A percentile compares a stretch with the other conserved stretches of the same genome.
phyloP scores from a whole-genome alignment of 2,888 invertebrate species.

The Ophonus ardosiacus region DNA sequence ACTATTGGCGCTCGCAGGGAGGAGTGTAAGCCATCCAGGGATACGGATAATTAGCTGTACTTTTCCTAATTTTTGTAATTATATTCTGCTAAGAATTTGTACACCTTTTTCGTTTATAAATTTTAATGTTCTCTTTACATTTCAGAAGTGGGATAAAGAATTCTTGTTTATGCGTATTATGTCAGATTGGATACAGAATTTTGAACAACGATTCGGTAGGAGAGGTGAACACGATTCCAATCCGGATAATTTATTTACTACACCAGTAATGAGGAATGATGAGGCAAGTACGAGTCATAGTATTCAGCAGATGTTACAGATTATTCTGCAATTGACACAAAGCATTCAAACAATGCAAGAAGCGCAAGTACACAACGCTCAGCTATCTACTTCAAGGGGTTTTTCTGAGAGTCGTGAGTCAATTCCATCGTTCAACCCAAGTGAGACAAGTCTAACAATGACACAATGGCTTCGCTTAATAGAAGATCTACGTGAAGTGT shows the following conservation, averaged over 20 bases:
- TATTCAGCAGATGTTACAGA: slow-evolving; percentile 19
- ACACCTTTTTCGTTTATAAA: too few species aligned
- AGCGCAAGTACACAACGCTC: background rate
- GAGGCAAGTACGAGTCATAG: slow-evolving; percentile 1
- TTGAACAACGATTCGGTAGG: background rate
- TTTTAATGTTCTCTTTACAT: background rate
- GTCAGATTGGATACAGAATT: background rate
- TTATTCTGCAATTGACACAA: slow-evolving; percentile 8
- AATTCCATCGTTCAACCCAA: background rate
- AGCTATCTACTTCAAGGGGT: background rate
- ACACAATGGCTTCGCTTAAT: background rate
- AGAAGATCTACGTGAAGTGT: slow-evolving; percentile 13
- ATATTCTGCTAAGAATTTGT: too few species aligned
- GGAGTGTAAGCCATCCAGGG: too few species aligned
- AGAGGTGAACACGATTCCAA: background rate
- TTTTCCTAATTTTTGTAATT: too few species aligned
- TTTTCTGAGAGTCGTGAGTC: slow-evolving; percentile 4
- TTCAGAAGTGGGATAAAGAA: slow-evolving; percentile 23
- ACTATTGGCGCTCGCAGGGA: too few species aligned
- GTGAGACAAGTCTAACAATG: background rate
- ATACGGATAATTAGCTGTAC: too few species aligned
- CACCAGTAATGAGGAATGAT: background rate
- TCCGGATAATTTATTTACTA: background rate
- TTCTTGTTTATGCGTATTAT: background rate
- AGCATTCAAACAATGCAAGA: slow-evolving; percentile 8